Percentiles rank a stretch among this genome's conserved stretches.
These are phyloP conservation scores for Uloborus diversus DNA, from an alignment of 1,140 invertebrate genomes.

Conservation along the genomic window DNA sequence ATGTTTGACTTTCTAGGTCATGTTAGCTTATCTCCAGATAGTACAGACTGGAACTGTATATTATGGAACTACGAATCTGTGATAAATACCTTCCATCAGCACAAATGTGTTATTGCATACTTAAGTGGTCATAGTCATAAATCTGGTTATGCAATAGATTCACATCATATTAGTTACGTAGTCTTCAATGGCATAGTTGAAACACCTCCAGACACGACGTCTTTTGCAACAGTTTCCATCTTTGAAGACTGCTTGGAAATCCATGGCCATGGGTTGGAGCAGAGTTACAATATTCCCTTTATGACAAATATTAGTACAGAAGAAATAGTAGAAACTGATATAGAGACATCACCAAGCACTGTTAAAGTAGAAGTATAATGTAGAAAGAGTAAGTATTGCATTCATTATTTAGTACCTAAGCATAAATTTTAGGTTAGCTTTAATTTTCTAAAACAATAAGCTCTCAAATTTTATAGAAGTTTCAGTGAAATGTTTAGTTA, in stretches of 20 bases:
- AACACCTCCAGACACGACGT: constrained; percentile 59
- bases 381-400: no score
- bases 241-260: constrained; percentile 58
- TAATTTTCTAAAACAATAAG: background rate
- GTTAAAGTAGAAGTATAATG: constrained; percentile 39
- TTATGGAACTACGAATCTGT: constrained; percentile 64
- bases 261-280: constrained; percentile 58
- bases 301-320: background rate
- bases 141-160: constrained; percentile 61
- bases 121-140: constrained; percentile 64
- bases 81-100: constrained; percentile 59
- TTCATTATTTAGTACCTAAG: background rate
- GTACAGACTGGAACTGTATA: constrained; percentile 59
- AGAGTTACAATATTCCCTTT: constrained; percentile 35
- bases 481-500: background rate
- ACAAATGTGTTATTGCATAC: constrained; percentile 62
- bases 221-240: constrained; percentile 63
- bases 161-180: constrained; percentile 63
- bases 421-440: background rate
- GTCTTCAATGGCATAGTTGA: constrained; percentile 63
- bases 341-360: background rate
- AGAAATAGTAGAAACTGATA: background rate
- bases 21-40: constrained; percentile 60
- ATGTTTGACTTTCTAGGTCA: constrained; percentile 60
- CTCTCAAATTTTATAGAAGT: background rate